Evolutionary conservation across 2,888 invertebrate species (phyloP), one percentile per base, ranked within the genome.

Genomic region (Eulithis prunata): DNA sequence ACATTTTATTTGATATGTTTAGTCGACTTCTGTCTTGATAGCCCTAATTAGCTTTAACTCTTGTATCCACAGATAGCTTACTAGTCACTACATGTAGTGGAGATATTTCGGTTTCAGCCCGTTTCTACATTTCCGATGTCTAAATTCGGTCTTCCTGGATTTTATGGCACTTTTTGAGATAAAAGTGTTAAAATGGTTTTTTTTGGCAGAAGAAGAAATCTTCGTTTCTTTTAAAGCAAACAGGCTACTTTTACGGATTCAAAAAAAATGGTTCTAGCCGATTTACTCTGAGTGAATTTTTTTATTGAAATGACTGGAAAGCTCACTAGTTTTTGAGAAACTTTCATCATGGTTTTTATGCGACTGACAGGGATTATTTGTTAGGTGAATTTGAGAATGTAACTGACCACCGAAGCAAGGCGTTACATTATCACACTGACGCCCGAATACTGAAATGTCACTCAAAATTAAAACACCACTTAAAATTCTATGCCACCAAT

Each of bases 121-220:
- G 55, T 66, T 66, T 69, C 58, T 62, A 64, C 60, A 46, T 70
- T 71, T 70, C 68, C 68, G 68, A 59, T 62, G 62, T 58, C 53
- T 57, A 67, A 64, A 64, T 56, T 54, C 49, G 58, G 32, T 49
- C 64, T 61, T 67, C 67, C 67, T 60, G 51, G 45, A 61, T 41
- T 63, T 70, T 67, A 68, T 63, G 65, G 32, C 41, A 49, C 43
- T 51, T 59, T 66, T 49, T 59, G 10, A 51, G 53, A 58, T 58
- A 14, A 58, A 55, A 59, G 55, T 51, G 64, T 64, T 55, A 12
- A n/a, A 59, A 60, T 36, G 47, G 47, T 28, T 63, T 61, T 53
- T 54, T 21, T 21, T n/a, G n/a, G n/a, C n/a, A 57, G 49, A 64
- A 64, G 4, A 32, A 32, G 32, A 64, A n/a, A n/a, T 41, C 1